These are phyloP conservation scores for Grallaria varia DNA, from an alignment of 2,113 vertebrate genomes.

Conservation along the genomic window DNA sequence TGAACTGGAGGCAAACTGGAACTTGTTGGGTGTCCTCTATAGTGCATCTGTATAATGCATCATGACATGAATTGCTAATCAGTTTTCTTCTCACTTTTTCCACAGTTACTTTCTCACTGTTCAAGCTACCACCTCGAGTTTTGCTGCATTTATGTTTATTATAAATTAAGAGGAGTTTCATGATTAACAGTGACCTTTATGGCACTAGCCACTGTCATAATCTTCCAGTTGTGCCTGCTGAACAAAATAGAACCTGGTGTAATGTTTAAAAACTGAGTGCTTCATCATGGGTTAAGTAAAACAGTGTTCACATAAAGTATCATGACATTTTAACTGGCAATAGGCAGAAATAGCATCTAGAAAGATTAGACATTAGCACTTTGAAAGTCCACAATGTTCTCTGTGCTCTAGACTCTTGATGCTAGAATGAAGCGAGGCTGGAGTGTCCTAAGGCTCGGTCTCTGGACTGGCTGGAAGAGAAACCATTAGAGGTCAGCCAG, in stretches of 20 bases:
- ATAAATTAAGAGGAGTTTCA: not conserved
- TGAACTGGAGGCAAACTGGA: not conserved
- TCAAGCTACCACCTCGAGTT: not conserved
- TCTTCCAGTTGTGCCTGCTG: not conserved
- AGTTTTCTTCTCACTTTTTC: not conserved
- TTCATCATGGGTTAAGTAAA: not conserved
- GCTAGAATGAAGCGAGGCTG: not conserved
- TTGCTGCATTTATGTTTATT: not conserved
- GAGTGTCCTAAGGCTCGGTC: not conserved
- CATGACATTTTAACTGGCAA: not conserved
- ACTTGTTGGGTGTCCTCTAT: not conserved
- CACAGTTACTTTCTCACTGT: not conserved
- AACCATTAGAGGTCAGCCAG: not conserved
- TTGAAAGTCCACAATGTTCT: not conserved
- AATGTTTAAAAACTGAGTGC: not conserved
- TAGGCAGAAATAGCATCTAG: not conserved
- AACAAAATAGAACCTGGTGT: not conserved
- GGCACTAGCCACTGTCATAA: not conserved
- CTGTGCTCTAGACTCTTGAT: not conserved
- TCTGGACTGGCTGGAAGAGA: not conserved
- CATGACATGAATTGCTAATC: fast-evolving
- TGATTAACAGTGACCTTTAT: not conserved
- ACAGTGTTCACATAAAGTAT: not conserved
- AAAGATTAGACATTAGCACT: not conserved
- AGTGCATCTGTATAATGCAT: not conserved